phyloP scores from a whole-genome alignment of 2,797 vertebrate species.

The Chaunax sp. region DNA sequence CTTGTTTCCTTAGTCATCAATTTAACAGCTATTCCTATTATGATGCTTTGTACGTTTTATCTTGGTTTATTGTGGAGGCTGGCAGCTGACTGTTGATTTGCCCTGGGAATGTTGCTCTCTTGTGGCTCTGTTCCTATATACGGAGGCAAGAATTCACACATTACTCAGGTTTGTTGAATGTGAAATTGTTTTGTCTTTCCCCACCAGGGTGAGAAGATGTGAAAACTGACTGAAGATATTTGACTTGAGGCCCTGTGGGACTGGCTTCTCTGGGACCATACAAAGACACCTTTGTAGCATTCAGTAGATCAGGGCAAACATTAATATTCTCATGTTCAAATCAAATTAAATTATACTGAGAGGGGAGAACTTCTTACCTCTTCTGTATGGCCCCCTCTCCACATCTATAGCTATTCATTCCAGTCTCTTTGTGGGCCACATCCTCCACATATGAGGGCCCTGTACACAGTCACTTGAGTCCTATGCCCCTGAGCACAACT shows the following conservation, averaged over 20 bases:
- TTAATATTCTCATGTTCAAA: neutral
- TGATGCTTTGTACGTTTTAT: neutral
- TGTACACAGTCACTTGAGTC: too few species aligned
- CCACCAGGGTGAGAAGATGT: conserved; percentile 40
- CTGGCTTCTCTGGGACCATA: conserved; percentile 9
- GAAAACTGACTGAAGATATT: conserved; percentile 29
- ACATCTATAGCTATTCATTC: neutral
- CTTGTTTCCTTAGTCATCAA: too few species aligned
- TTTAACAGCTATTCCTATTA: too few species aligned
- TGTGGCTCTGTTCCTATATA: neutral
- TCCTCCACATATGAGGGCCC: too few species aligned
- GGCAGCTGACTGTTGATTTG: neutral
- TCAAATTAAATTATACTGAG: neutral
- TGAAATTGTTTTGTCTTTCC: conserved; percentile 6
- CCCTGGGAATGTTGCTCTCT: neutral
- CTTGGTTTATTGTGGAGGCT: neutral
- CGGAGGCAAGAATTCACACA: conserved; percentile 7
- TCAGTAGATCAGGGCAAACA: neutral
- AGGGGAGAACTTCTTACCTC: neutral
- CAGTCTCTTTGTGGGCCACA: neutral
- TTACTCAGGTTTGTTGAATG: conserved; percentile 17
- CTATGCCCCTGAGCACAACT: neutral
- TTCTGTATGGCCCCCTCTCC: neutral
- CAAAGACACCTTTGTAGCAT: neutral
- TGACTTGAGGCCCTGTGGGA: conserved; percentile 4